phyloP scores from a whole-genome alignment of 2,888 invertebrate species.

The Ferdinandea cuprea region DNA sequence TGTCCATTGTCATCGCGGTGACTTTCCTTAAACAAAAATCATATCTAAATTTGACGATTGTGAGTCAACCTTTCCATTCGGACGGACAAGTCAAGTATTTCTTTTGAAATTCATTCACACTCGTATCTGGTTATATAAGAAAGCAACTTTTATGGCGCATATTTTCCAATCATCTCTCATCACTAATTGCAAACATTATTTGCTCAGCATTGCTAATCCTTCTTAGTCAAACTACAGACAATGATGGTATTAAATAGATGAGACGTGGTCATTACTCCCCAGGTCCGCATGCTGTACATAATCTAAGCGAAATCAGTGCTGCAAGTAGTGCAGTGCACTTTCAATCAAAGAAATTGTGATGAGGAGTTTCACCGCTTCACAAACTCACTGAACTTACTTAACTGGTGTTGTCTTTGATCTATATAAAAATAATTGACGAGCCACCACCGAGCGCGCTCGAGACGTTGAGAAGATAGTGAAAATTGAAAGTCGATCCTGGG shows the following conservation, averaged over 20 bases:
- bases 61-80: neutral
- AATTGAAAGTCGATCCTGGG: constrained; percentile 36
- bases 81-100: neutral
- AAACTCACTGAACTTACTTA: constrained; percentile 19
- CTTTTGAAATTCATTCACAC: neutral
- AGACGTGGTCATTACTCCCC: constrained; percentile 54
- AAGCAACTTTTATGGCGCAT: constrained; percentile 8
- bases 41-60: neutral
- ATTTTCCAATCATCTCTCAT: constrained; percentile 34
- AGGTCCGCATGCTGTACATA: neutral
- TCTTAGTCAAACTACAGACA: constrained; percentile 1
- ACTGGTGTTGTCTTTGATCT: constrained; percentile 32
- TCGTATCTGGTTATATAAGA: constrained; percentile 52
- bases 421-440: constrained; percentile 10
- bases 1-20: too few relatives aligned
- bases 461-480: neutral
- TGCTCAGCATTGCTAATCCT: constrained; percentile 29
- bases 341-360: constrained; percentile 11
- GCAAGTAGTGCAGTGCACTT: constrained; percentile 40
- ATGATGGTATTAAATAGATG: constrained; percentile 16
- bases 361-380: constrained; percentile 25
- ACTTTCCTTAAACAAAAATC: too few relatives aligned
- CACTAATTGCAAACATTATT: constrained; percentile 33
- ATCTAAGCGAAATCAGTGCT: constrained; percentile 29
- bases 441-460: neutral